Base-by-base conservation (phyloP, 2,888 invertebrate species). In the Hypolimnas misippus region DNA sequence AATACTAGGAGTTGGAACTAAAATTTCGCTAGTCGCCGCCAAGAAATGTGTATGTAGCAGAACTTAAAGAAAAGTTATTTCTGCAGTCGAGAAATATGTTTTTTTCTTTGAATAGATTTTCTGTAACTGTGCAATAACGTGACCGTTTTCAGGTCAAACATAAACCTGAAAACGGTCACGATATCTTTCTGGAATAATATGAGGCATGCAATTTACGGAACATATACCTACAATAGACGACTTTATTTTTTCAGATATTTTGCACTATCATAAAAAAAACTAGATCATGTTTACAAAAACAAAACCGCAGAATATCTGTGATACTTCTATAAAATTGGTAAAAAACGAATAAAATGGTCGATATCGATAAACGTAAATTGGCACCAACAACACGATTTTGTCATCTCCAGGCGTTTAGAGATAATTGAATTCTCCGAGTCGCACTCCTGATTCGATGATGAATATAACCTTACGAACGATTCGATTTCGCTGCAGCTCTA, bases 381-480 rank as follows among this genome's bases (percentile, higher is more conserved):
- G 16, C 21, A 21, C 19, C 19, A 51, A 42, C 21, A 29, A 10
- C 52, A 42, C 10, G 17, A 54, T 64, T 54, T 85, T 86, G 83
- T 85, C 82, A 83, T 85, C 78, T 75, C 72, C 73, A 71, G 73
- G 73, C 80, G 76, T 82, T 84, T 81, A 81, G 81, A 82, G 76
- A 75, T 85, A 86, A 87, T 85, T 84, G 85, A 86, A 85, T 83
- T 76, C 74, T 73, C 74, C 72, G 75, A 78, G 79, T 74, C 73
- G 79, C 78, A 76, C 75, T 76, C 77, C 81, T 73, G 77, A 8
- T 49, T 49, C 49, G 14, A 29, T 49, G 76, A 74, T 79, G 76
- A 77, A 80, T 80, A 77, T 82, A 83, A 84, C 81, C 79, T 86
- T 84, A 83, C 83, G 84, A 80, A 72, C 69, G 78, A 74, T 78